phyloP scores from a whole-genome alignment of 30 jellyfish, hydroid and myxozoan genomes.

The Turritopsis rubra region DNA sequence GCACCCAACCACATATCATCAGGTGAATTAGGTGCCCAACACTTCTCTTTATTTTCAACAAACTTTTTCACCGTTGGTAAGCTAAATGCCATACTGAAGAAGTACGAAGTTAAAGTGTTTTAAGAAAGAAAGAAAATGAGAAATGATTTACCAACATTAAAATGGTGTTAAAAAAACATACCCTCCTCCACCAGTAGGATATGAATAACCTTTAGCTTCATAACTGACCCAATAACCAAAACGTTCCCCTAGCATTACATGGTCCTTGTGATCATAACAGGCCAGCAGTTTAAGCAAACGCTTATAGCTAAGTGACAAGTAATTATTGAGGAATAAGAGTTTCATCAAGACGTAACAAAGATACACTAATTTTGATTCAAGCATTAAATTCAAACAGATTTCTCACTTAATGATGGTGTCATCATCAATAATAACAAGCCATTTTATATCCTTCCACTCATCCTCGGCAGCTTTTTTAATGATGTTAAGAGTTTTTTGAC shows the following conservation, averaged over 20 bases:
- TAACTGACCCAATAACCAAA: slow-evolving; percentile 60
- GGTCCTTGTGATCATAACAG: slow-evolving; percentile 76
- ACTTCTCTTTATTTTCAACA: slow-evolving; percentile 46
- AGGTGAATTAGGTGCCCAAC: slow-evolving; percentile 68
- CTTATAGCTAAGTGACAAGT: slow-evolving; percentile 38
- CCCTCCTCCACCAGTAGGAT: slow-evolving; percentile 99
- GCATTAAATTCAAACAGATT: background rate
- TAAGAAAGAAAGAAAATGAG: background rate
- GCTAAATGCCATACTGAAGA: slow-evolving; percentile 69
- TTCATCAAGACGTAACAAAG: background rate
- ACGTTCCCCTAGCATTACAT: slow-evolving; percentile 75
- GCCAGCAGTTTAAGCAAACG: slow-evolving; percentile 66
- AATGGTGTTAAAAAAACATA: background rate
- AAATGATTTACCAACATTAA: background rate
- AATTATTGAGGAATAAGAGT: background rate
- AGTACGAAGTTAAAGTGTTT: background rate
- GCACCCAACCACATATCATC: slow-evolving; percentile 97
- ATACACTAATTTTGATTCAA: background rate
- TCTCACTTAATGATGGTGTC: slow-evolving; percentile 87
- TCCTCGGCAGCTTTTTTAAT: slow-evolving; percentile 30
- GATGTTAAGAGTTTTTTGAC: slow-evolving; percentile 67
- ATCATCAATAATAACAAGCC: slow-evolving; percentile 94
- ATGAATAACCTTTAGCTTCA: slow-evolving; percentile 55
- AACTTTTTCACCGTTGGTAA: slow-evolving; percentile 59
- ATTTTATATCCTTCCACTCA: slow-evolving; percentile 32